Conservation (phyloP, 2,888 invertebrate species). For the Stomorhina lunata region DNA sequence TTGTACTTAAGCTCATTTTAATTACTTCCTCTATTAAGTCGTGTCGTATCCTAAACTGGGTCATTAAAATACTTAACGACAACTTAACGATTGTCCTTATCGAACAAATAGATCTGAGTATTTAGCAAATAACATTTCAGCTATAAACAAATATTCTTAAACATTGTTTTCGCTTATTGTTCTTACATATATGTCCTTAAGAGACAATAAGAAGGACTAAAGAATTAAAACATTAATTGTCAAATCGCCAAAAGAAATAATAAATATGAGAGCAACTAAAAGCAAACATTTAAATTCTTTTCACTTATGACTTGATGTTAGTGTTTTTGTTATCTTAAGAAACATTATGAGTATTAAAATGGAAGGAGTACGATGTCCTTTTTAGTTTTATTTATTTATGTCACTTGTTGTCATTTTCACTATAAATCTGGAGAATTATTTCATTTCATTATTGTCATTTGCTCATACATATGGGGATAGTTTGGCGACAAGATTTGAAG, state of each 20-base stretch:
- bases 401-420: slow-evolving; percentile 57
- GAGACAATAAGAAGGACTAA: slow-evolving; percentile 25
- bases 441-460: slow-evolving; percentile 30
- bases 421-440: slow-evolving; percentile 50
- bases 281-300: slow-evolving; percentile 34
- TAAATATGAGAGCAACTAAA: background rate
- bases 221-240: slow-evolving; percentile 62
- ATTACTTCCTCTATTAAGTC: slow-evolving; percentile 54
- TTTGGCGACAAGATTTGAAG: background rate
- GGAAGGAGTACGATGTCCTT: background rate
- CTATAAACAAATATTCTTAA: slow-evolving; percentile 5
- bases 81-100: slow-evolving; percentile 58
- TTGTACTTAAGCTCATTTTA: slow-evolving; percentile 55
- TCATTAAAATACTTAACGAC: slow-evolving; percentile 62
- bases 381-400: slow-evolving; percentile 20
- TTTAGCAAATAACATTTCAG: slow-evolving; percentile 46
- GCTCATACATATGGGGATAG: background rate
- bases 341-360: slow-evolving; percentile 34
- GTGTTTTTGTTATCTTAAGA: slow-evolving; percentile 48
- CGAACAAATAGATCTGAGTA: slow-evolving; percentile 48
- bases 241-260: slow-evolving; percentile 42
- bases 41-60: slow-evolving; percentile 50
- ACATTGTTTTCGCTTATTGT: slow-evolving; percentile 4
- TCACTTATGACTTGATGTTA: slow-evolving; percentile 15
- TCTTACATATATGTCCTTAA: slow-evolving; percentile 22